Evolutionary conservation across 2,113 vertebrate genomes (phyloP).

Genomic region (Tychaedon coryphoeus): DNA sequence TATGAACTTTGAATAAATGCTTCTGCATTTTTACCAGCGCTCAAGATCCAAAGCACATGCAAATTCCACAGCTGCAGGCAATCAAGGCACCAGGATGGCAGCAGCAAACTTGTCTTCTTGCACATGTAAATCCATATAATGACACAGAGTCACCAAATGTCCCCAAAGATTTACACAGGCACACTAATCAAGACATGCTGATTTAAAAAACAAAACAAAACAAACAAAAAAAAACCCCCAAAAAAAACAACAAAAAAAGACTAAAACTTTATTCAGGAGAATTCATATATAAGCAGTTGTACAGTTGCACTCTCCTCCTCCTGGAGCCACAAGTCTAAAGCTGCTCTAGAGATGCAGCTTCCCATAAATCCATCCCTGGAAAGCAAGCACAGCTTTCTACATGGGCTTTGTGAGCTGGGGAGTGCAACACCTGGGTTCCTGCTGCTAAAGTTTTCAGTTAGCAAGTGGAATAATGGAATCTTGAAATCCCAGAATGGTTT

Average conservation of each 20-base stretch:
- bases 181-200: not conserved
- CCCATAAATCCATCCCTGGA: not conserved
- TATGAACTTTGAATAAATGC: not conserved
- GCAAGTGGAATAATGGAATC: not conserved
- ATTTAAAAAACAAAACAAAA: not conserved
- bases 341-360: not conserved
- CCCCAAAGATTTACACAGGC: not conserved
- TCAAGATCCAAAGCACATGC: not conserved
- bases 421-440: not conserved
- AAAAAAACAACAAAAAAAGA: not conserved
- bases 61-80: not conserved
- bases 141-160: not conserved
- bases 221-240: not conserved
- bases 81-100: not conserved
- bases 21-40: not conserved
- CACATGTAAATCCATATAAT: not conserved
- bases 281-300: not conserved
- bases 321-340: not conserved
- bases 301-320: not conserved
- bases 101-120: not conserved
- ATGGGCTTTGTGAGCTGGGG: not conserved
- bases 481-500: not conserved
- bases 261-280: not conserved
- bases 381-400: not conserved
- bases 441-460: accelerated